Evolutionary conservation across 2,888 invertebrate species (phyloP).

Genomic region (Leptopilina syphax): DNA sequence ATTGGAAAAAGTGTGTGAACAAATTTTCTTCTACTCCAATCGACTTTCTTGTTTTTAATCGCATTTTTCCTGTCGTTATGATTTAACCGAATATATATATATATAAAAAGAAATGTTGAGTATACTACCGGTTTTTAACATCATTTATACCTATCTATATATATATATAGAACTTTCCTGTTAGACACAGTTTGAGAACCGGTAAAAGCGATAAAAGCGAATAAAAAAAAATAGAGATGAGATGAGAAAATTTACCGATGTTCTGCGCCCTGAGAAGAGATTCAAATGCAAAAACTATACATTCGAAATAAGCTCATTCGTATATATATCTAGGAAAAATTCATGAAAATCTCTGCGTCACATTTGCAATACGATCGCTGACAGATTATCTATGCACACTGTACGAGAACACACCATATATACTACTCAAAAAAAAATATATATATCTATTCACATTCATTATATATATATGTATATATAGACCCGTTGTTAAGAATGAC

Average conservation of each 20-base stretch:
- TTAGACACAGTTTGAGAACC: conserved; percentile 5
- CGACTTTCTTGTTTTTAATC: background rate
- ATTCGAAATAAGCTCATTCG: conserved; percentile 10
- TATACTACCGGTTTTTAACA: background rate
- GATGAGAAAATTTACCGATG: conserved; percentile 1
- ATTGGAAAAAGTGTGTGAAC: background rate
- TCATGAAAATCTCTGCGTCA: conserved; percentile 68
- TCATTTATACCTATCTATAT: too few relatives aligned
- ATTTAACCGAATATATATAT: background rate
- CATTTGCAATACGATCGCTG: conserved; percentile 48
- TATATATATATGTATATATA: too few relatives aligned
- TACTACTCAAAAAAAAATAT: too few relatives aligned
- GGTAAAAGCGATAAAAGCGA: background rate
- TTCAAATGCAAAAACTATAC: background rate
- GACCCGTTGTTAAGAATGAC: conserved; percentile 15
- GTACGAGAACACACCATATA: background rate
- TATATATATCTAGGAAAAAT: conserved; percentile 8
- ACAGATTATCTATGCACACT: conserved; percentile 27
- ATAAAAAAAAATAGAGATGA: background rate
- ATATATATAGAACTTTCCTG: background rate
- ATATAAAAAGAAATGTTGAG: background rate
- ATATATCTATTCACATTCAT: too few relatives aligned
- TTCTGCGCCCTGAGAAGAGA: background rate
- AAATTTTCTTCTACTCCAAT: background rate
- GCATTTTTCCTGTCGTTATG: conserved; percentile 11